Percentiles rank a stretch among this genome's conserved stretches.
Evolutionary conservation across 2,888 invertebrate genomes (phyloP).

Genomic region (Caenorhabditis sp.): DNA sequence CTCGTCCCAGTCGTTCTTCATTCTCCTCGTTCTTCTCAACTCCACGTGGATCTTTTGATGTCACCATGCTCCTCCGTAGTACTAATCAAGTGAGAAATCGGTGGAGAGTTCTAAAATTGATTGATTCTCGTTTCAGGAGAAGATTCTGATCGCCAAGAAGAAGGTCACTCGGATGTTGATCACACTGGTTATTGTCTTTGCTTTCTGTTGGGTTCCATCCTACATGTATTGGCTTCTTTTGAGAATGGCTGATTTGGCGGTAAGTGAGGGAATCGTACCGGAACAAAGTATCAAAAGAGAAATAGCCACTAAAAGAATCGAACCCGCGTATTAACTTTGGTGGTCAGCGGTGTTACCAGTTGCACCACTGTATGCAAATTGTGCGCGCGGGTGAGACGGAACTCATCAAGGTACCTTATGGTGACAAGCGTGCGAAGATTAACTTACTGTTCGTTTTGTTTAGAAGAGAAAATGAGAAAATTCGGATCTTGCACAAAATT

Average conservation of each 20-base stretch:
- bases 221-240: conserved; percentile 77
- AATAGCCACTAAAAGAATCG: too few relatives aligned
- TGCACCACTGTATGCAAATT: too few relatives aligned
- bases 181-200: conserved; percentile 92
- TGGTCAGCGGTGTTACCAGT: too few relatives aligned
- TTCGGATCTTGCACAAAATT: too few relatives aligned
- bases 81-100: conserved; percentile 64
- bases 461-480: too few relatives aligned
- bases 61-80: conserved; percentile 62
- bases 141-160: conserved; percentile 89
- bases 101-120: background rate
- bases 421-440: too few relatives aligned
- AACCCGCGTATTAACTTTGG: too few relatives aligned
- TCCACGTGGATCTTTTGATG: conserved; percentile 69
- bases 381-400: too few relatives aligned
- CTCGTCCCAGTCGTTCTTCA: conserved; percentile 53
- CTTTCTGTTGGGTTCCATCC: conserved; percentile 92
- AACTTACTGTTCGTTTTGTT: too few relatives aligned
- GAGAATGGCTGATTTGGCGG: conserved; percentile 73
- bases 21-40: conserved; percentile 68
- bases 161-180: conserved; percentile 90
- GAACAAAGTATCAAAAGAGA: too few relatives aligned
- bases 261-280: conserved; percentile 27
- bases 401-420: too few relatives aligned
- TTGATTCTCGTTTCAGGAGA: conserved; percentile 86